Percentiles rank a stretch among this genome's conserved stretches.
Evolutionary conservation across 53 echinoderm and acorn worm species (phyloP).

Genomic region (Holothuria leucospilota): DNA sequence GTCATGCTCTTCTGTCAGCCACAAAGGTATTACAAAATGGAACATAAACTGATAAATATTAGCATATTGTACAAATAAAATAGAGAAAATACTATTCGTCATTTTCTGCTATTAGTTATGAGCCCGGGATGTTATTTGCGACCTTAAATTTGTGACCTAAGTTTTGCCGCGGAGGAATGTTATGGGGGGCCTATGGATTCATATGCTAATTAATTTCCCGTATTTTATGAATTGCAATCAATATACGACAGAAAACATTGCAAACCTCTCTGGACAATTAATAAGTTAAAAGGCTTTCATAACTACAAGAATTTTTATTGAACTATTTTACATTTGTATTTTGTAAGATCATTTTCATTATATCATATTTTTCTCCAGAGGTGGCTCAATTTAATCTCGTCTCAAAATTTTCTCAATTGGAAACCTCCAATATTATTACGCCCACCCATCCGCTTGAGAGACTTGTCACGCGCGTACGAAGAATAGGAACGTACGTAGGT

Average conservation of each 20-base stretch:
- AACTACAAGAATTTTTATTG: not conserved
- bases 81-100: too few species aligned
- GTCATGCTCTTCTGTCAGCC: too few species aligned
- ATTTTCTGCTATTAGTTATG: too few species aligned
- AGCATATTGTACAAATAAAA: too few species aligned
- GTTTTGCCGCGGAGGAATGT: slow-evolving; percentile 33
- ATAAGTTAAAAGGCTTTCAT: not conserved
- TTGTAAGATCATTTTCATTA: not conserved
- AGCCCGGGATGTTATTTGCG: too few species aligned
- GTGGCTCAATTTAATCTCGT: not conserved
- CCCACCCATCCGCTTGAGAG: not conserved
- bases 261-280: not conserved
- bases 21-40: too few species aligned
- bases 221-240: not conserved
- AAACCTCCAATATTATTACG: not conserved
- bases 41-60: too few species aligned
- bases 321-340: not conserved
- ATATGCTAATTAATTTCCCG: slow-evolving; percentile 11
- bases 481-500: too few species aligned
- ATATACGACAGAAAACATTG: not conserved
- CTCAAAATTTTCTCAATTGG: not conserved
- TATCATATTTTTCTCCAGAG: not conserved
- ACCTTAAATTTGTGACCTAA: too few species aligned
- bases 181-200: too few species aligned
- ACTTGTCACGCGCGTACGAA: not conserved